Conservation (phyloP, 1,140 invertebrate genomes). For the Bombus confusus region DNA sequence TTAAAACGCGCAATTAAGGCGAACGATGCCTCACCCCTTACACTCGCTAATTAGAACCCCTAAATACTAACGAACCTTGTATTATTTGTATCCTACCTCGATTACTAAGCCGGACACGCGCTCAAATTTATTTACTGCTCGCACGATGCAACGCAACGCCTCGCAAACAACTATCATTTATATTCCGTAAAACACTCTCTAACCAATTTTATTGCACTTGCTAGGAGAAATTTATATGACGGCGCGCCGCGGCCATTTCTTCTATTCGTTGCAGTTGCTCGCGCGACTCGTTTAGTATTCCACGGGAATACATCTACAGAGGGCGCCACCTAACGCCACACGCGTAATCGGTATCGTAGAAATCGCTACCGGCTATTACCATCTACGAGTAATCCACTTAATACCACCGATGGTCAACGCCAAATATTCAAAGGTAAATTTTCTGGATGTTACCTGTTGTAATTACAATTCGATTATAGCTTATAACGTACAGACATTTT, state of each 20-base stretch:
- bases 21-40: slow-evolving; percentile 28
- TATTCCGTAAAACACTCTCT: background rate
- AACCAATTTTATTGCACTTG: background rate
- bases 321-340: slow-evolving; percentile 13
- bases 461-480: too few relatives aligned
- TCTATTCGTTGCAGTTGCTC: background rate
- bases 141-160: background rate
- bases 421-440: background rate
- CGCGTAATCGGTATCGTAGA: slow-evolving; percentile 29
- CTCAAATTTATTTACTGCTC: background rate
- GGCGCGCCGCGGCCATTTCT: background rate
- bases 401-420: too few relatives aligned
- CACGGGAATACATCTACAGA: background rate
- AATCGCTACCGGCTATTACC: slow-evolving; percentile 21
- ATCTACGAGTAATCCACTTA: slow-evolving; percentile 16
- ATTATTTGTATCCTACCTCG: slow-evolving; percentile 29
- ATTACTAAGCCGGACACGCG: background rate
- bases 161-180: background rate
- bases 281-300: background rate
- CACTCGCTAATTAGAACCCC: slow-evolving; percentile 36
- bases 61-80: slow-evolving; percentile 40
- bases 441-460: too few relatives aligned
- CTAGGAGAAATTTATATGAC: background rate
- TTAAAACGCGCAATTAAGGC: slow-evolving; percentile 50
- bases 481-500: background rate